Evolutionary conservation across 2,888 invertebrate genomes (phyloP), one percentile per base, ranked within the genome.

Genomic region (Andrena chrysosceles): DNA sequence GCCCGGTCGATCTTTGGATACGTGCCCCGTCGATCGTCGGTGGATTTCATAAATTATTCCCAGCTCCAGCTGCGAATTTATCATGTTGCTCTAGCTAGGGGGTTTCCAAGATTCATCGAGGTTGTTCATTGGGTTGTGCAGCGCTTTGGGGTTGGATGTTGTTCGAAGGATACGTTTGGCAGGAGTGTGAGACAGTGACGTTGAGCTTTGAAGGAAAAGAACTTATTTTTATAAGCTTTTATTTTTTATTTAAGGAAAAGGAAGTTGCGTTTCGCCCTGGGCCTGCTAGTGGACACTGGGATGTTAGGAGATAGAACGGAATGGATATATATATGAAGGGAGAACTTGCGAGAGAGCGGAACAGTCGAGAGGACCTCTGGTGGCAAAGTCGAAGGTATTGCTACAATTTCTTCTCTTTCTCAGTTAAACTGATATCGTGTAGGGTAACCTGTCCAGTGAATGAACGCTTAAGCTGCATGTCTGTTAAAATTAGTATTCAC

Each of bases 41-140:
- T 92, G 87, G 90, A 92, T 90, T 90, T 90, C 89, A 91, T 92
- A 92, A 91, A 92, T 91, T 91, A 92, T 89, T 31, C 54, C 20
- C 10, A 56, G 56, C 10, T 26, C 4, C 56, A 1, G 26, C 26
- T 4, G 56, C 13, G 56, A 56, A 56, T 56, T 56, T 56, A 56
- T 56, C 56, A 26, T 8, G 26, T 13, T 10, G 26, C 10, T 13
- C 1, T 26, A 26, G 26, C 10, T 4, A 8, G 10, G 10, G 4
- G 26, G 56, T 2, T 2, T 54, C 23, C 2, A 0, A 16, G 23
- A 13, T 7, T 23, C 10, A 13, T 26, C 13, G 10, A 4, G 23
- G 56, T 56, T 4, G 23, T 56, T 56, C 56, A 0, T 26, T 56
- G 23, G 4, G 56, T 23, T 23, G 26, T 13, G 26, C 26, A 26